Base-by-base conservation (phyloP, 2,797 vertebrate genomes). In the Cheirogaleus major region DNA sequence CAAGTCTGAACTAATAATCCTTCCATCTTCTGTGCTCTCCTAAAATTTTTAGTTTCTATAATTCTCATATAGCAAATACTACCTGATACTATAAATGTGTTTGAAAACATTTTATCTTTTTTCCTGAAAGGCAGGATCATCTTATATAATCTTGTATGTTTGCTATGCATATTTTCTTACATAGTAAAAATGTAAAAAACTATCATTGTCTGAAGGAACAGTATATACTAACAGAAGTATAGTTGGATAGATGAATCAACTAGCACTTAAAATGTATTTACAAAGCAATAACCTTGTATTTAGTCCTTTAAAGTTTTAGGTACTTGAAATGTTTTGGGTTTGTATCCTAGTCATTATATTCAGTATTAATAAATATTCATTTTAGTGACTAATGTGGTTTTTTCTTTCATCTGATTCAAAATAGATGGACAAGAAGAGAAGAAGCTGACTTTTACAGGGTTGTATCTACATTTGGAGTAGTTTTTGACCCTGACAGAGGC, bases 391-490 rank as follows among this genome's bases (percentile, higher is more conserved):
- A 81, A 4, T 78, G n/a, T 95, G 25, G 27, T 38, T 86, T 94
- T 83, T 59, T 48, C 7, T 94, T 89, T 84, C 13, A 91, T 97
- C n/a, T 41, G 72, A 80, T 52, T 90, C 35, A 97, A 99, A 97
- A 91, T 43, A 98, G 99, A 84, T 99, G 99, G 99, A 99, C 99
- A 0, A 99, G 99, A 97, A 99, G 99, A 98, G 99, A 99, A 98
- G 99, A 99, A 98, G 99, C 99, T 4, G 99, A 99, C 96, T 99
- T 99, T 79, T 99, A 99, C 96, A 99, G 99, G 32, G 99, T 99
- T 5, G 99, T 99, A 27, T 99, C 99, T 50, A 99, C 99, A 0
- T 99, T 99, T 95, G 99, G 99, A n/a, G 99, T 99, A 0, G 99
- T 99, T 70, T 99, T 99, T 97, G 99, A 99, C 98, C 99, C 99